Base-by-base conservation (phyloP, 1,140 invertebrate genomes). In the Aricia agestis region DNA sequence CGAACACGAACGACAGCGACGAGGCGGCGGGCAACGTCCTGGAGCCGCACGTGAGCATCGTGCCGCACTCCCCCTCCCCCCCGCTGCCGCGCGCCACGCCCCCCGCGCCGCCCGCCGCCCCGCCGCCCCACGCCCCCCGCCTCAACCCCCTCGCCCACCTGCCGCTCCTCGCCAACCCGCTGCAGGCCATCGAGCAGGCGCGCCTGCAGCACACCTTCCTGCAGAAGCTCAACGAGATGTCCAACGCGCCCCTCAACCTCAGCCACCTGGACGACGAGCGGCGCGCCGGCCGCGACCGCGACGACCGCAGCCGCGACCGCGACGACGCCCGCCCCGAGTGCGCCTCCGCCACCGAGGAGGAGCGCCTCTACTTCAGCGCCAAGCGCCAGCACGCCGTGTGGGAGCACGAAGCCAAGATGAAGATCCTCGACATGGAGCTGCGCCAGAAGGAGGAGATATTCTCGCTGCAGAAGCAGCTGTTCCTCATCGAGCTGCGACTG, bases 341-440 rank as follows among this genome's bases (percentile, higher is more conserved):
- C 66, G 80, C 77, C 0, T 79, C 78, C 0, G 85, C 86, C 0
- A 89, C 86, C 0, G 92, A 92, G 18, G 92, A 92, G 63, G 92
- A 92, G 63, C 81, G 87, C 25, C 73, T 92, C 42, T 92, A 92
- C 71, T 92, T 89, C 75, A 80, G 81, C 0, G 89, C 92, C 13
- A 92, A 92, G 74, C 74, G 92, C 13, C 91, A 92, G 52, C 92
- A 92, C 77, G 91, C 92, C 0, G 86, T 92, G 71, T 89, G 86
- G 87, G 92, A 92, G 66, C 92, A 92, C 78, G 91, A 92, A 57
- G 89, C 90, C 4, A 92, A 90, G 74, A 92, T 92, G 92, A 92
- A 92, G 71, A 92, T 92, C 10, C 75, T 92, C 6, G 91, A 91
- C 69, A 92, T 92, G 90, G 92, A 92, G 59, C 73, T 92, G 36